Conservation (phyloP, 2,797 vertebrate species). For the Harpagifer antarcticus region DNA sequence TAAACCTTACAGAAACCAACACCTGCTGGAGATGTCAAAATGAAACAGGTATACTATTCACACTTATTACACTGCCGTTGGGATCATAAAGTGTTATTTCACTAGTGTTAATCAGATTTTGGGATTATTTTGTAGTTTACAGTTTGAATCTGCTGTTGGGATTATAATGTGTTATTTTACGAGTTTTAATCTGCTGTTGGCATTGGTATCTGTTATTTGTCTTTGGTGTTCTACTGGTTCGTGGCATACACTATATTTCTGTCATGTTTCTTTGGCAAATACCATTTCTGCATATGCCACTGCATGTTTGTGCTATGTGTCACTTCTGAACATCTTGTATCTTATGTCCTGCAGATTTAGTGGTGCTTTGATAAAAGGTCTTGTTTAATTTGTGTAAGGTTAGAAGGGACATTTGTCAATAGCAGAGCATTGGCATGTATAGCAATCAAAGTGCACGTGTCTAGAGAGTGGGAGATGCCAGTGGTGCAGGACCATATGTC, state of each 20-base stretch:
- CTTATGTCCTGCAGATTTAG: background rate
- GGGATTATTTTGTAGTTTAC: background rate
- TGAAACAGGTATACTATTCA: slow-evolving; percentile 85
- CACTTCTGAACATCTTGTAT: background rate
- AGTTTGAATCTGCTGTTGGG: too few relatives aligned
- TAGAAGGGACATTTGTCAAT: too few relatives aligned
- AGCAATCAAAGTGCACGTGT: background rate
- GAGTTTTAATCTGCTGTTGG: too few relatives aligned
- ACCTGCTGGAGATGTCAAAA: slow-evolving; percentile 90
- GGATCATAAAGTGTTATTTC: slow-evolving; percentile 8
- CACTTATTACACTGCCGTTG: slow-evolving; percentile 16
- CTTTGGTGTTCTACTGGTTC: slow-evolving; percentile 6
- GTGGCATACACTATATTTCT: background rate
- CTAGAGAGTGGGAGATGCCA: background rate
- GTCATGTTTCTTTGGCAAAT: background rate
- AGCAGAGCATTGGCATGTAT: too few relatives aligned
- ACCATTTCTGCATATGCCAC: background rate
- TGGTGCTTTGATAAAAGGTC: too few relatives aligned
- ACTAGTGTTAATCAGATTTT: slow-evolving; percentile 38
- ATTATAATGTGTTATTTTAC: too few relatives aligned
- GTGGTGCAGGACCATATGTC: background rate
- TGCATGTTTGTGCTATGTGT: background rate
- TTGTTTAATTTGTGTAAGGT: too few relatives aligned
- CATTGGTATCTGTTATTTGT: too few relatives aligned
- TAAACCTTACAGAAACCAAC: slow-evolving; percentile 87